These are phyloP conservation scores for Sparidentex hasta DNA, from an alignment of 2,797 vertebrate species.

Conservation along the genomic window DNA sequence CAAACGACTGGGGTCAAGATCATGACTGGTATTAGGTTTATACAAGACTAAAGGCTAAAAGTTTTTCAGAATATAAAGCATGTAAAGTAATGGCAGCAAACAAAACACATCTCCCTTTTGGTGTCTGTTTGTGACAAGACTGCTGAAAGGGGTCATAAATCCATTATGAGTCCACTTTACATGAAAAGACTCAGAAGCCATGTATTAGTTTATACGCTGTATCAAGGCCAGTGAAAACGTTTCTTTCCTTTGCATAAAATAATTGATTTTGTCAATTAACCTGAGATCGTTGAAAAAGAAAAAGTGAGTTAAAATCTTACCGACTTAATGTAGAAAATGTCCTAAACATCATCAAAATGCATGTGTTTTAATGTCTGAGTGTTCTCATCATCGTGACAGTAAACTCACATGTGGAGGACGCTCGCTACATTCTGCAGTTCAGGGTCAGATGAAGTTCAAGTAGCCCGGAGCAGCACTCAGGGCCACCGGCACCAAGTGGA, in stretches of 20 bases:
- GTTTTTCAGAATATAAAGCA: not conserved
- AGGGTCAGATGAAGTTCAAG: slow-evolving; percentile 66
- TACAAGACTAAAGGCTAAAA: not conserved
- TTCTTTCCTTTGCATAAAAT: not conserved
- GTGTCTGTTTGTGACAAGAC: not conserved
- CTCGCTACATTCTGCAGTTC: slow-evolving; percentile 34
- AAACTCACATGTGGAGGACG: slow-evolving; percentile 3
- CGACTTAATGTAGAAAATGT: not conserved
- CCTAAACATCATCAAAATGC: not conserved
- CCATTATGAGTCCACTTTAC: not conserved
- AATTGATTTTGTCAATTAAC: no score
- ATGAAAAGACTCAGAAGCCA: slow-evolving; percentile 18
- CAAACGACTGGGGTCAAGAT: not conserved
- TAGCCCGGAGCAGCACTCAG: slow-evolving; percentile 60
- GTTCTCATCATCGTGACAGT: slow-evolving; percentile 9
- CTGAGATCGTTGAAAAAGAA: no score
- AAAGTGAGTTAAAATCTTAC: slow-evolving; percentile 2
- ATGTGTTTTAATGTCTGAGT: not conserved
- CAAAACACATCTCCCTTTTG: not conserved
- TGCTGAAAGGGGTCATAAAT: not conserved
- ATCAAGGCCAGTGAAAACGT: not conserved
- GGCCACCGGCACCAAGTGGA: slow-evolving; percentile 45
- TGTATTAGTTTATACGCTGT: not conserved
- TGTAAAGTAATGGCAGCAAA: not conserved
- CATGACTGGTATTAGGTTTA: not conserved